Conservation (phyloP, 2,113 vertebrate species). For the Galbula dea region DNA sequence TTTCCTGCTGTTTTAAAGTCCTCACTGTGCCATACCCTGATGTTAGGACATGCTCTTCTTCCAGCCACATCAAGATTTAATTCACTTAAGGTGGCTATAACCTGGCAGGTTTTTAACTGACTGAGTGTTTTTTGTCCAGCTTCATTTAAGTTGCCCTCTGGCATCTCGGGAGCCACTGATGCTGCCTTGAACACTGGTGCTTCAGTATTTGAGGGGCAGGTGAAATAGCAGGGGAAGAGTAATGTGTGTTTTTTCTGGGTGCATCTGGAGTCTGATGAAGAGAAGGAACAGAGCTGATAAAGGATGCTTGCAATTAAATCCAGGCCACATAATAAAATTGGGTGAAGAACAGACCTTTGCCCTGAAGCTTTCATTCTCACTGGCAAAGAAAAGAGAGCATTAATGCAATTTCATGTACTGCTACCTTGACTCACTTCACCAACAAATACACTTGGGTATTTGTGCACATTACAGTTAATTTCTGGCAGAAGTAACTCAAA, state of each 20-base stretch:
- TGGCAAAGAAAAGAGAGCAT: not conserved
- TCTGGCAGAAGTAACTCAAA: not conserved
- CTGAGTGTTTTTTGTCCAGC: not conserved
- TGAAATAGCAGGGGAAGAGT: not conserved
- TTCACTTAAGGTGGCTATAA: not conserved
- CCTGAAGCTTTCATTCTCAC: not conserved
- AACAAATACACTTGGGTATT: not conserved
- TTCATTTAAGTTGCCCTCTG: not conserved
- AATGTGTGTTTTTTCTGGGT: not conserved
- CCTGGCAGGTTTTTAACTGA: not conserved
- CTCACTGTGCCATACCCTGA: not conserved
- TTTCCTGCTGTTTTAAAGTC: not conserved
- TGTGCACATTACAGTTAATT: not conserved
- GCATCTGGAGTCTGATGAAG: not conserved
- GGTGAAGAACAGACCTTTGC: not conserved
- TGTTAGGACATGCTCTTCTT: not conserved
- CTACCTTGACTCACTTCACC: not conserved
- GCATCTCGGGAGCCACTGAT: not conserved
- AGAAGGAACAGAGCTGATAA: constrained; percentile 18
- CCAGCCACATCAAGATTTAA: not conserved
- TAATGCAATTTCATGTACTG: not conserved
- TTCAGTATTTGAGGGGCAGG: not conserved
- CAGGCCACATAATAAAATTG: constrained; percentile 4
- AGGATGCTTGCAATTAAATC: constrained; percentile 20
- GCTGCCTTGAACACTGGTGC: not conserved